These are phyloP conservation scores for Charadrius vociferus DNA, from an alignment of 2,113 vertebrate species.

Conservation along the genomic window DNA sequence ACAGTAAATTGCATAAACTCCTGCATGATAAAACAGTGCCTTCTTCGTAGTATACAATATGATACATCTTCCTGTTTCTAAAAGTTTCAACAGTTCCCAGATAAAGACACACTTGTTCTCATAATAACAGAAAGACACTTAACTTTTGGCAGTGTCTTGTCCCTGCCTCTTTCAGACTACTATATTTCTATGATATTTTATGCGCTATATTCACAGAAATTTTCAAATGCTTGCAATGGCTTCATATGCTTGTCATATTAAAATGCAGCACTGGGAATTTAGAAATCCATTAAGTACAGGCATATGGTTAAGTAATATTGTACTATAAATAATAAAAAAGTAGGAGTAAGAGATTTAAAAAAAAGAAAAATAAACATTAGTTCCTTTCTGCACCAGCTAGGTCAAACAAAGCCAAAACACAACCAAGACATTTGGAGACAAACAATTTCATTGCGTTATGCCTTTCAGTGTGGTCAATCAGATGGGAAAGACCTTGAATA, in stretches of 20 bases:
- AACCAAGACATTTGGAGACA: neutral
- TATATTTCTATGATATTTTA: neutral
- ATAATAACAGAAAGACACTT: neutral
- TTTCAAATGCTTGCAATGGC: neutral
- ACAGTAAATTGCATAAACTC: neutral
- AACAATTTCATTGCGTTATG: neutral
- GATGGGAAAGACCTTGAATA: neutral
- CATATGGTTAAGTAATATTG: neutral
- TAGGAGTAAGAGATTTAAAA: neutral
- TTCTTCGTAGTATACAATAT: neutral
- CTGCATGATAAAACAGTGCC: neutral
- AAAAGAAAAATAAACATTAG: neutral
- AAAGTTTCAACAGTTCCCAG: neutral
- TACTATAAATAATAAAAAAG: conserved; percentile 20
- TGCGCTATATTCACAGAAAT: neutral
- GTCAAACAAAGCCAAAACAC: neutral
- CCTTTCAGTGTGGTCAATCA: neutral
- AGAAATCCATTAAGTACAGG: neutral
- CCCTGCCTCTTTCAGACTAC: neutral
- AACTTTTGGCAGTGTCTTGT: neutral
- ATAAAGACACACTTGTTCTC: neutral
- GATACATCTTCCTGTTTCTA: neutral
- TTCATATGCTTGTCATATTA: neutral
- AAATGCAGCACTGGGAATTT: neutral
- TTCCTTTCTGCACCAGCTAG: neutral